Percentiles rank a stretch among this genome's conserved stretches.
These are phyloP conservation scores for Listrodromus nycthemerus DNA, from an alignment of 2,888 invertebrate genomes.

Conservation along the genomic window DNA sequence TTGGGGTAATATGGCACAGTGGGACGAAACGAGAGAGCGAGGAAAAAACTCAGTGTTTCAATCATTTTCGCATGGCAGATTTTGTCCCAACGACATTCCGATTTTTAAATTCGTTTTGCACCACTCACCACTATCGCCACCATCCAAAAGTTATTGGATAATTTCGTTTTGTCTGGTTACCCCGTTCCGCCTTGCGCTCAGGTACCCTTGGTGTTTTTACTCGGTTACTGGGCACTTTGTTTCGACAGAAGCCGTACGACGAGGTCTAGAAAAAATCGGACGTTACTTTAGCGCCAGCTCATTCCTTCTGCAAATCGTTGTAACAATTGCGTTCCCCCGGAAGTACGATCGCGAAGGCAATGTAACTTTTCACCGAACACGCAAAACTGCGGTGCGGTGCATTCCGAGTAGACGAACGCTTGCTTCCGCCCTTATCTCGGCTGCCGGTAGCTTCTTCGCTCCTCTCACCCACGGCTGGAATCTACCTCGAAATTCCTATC, in stretches of 20 bases:
- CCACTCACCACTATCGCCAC: too few species aligned
- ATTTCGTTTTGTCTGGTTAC: too few species aligned
- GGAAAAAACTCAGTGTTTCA: too few species aligned
- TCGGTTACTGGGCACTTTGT: background rate
- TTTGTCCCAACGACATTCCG: too few species aligned
- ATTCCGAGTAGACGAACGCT: constrained; percentile 33
- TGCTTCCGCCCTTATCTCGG: constrained; percentile 21
- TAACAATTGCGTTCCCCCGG: constrained; percentile 20
- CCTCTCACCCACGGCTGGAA: constrained; percentile 41
- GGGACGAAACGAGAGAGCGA: too few species aligned
- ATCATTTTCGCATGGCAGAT: too few species aligned
- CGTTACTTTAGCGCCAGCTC: background rate
- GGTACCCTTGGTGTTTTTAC: background rate
- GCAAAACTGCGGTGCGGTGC: constrained; percentile 46
- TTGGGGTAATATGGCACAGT: too few species aligned
- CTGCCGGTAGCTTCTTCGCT: constrained; percentile 24
- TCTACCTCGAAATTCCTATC: constrained; percentile 74
- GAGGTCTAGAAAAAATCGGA: constrained; percentile 18
- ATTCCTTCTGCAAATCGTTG: background rate
- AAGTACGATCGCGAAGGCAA: constrained; percentile 41
- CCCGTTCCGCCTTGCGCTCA: too few species aligned
- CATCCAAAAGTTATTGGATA: too few species aligned
- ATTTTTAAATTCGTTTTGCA: too few species aligned
- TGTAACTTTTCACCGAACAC: constrained; percentile 9
- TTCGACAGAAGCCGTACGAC: background rate